Percentiles rank a stretch among this genome's conserved stretches.
Evolutionary conservation across 53 echinoderm and acorn worm species (phyloP).

Genomic region (Paracentrotus lividus): DNA sequence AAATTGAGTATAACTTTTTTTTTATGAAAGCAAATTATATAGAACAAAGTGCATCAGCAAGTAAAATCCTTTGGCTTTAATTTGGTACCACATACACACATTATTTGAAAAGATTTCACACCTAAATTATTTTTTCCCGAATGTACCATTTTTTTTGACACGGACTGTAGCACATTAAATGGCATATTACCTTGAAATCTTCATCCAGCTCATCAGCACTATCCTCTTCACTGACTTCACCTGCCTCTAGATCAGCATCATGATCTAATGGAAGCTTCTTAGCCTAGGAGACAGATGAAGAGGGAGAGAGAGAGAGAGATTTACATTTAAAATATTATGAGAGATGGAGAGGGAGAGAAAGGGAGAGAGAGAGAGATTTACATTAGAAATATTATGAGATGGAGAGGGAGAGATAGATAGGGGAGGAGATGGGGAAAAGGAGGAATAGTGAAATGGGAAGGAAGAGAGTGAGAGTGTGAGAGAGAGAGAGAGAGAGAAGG

Average conservation of each 20-base stretch:
- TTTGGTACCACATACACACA: too few relatives aligned
- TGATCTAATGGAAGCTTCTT: conserved; percentile 94
- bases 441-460: not conserved
- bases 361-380: not conserved
- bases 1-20: too few relatives aligned
- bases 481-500: not conserved
- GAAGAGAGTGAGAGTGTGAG: not conserved
- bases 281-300: conserved; percentile 72
- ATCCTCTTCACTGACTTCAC: conserved; percentile 99
- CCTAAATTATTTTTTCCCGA: too few relatives aligned
- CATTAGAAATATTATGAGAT: too few relatives aligned
- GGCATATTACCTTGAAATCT: conserved; percentile 94
- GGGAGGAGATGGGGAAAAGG: not conserved
- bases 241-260: conserved; percentile 89
- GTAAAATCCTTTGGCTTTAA: too few relatives aligned
- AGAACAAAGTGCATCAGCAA: too few relatives aligned
- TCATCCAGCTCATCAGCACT: conserved; percentile 99
- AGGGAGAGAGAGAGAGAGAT: not conserved
- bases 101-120: too few relatives aligned
- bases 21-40: too few relatives aligned
- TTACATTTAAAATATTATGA: too few relatives aligned
- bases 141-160: too few relatives aligned
- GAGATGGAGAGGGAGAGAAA: not conserved
- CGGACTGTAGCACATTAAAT: too few relatives aligned
- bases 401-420: not conserved